Percentiles rank a stretch among this genome's conserved stretches.
These are phyloP conservation scores for Ligdia adustata DNA, from an alignment of 2,888 invertebrate genomes.

Conservation along the genomic window DNA sequence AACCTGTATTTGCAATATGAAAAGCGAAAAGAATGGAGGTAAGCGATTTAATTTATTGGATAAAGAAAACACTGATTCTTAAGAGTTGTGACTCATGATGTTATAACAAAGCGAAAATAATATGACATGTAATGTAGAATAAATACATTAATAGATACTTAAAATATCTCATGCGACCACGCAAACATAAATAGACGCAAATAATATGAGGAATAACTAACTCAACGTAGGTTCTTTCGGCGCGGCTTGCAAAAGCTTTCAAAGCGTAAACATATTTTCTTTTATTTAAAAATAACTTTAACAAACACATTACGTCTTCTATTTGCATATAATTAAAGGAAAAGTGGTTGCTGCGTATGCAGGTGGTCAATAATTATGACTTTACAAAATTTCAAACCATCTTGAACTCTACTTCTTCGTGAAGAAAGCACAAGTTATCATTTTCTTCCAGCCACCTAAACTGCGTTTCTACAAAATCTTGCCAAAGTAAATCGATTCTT, in stretches of 20 bases:
- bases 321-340: constrained; percentile 29
- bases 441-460: no score
- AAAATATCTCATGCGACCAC: not conserved
- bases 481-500: constrained; percentile 1
- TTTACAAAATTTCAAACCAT: not conserved
- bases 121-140: no score
- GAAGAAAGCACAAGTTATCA: constrained; percentile 5
- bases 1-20: constrained; percentile 23
- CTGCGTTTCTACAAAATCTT: not conserved
- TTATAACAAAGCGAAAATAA: no score
- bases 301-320: constrained; percentile 26
- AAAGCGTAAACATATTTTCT: constrained; percentile 11
- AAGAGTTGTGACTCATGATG: no score
- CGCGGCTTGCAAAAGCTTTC: constrained; percentile 27
- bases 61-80: constrained; percentile 2
- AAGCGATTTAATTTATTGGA: constrained; percentile 1
- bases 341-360: constrained; percentile 17
- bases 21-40: constrained; percentile 37
- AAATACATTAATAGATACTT: not conserved
- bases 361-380: constrained; percentile 24
- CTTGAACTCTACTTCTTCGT: constrained; percentile 3
- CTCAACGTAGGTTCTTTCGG: no score
- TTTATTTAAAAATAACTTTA: constrained; percentile 19
- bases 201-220: no score
- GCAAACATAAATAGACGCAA: constrained; percentile 5